Conservation (phyloP, 2,888 invertebrate genomes). For the Protonemura montana region DNA sequence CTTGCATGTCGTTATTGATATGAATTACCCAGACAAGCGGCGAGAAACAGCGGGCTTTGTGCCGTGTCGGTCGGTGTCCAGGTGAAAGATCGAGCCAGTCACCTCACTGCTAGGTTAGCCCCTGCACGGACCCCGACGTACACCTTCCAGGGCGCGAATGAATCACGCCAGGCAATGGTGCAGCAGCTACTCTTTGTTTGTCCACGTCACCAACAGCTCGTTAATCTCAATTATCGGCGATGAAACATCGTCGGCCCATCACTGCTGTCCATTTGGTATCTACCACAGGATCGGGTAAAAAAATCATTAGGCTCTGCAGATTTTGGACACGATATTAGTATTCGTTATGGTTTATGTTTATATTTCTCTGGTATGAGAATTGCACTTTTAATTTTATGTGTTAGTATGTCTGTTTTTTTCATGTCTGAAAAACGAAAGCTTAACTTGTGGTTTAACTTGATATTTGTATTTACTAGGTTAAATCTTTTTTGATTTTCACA, state of each 20-base stretch:
- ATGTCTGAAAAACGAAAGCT: no score
- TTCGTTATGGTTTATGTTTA: background rate
- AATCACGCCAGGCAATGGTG: background rate
- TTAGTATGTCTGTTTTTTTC: no score
- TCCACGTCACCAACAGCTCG: background rate
- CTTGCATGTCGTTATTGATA: background rate
- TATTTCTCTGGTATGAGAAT: background rate
- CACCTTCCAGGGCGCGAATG: background rate
- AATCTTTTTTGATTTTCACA: no score
- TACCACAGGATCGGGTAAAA: background rate
- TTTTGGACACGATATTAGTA: background rate
- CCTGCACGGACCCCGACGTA: background rate
- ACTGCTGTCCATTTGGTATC: background rate
- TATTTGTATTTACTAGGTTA: no score
- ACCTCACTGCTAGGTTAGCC: background rate
- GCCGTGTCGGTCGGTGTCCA: background rate
- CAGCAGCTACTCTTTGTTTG: background rate
- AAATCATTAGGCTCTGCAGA: background rate
- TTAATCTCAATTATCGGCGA: background rate
- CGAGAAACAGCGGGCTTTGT: background rate
- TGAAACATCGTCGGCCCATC: background rate
- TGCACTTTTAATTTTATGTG: background rate
- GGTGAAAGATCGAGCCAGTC: slow-evolving; percentile 12
- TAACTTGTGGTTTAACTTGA: no score
- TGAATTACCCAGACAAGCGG: background rate